Conservation (phyloP, 2,113 vertebrate genomes). For the Lipotes vexillifer region DNA sequence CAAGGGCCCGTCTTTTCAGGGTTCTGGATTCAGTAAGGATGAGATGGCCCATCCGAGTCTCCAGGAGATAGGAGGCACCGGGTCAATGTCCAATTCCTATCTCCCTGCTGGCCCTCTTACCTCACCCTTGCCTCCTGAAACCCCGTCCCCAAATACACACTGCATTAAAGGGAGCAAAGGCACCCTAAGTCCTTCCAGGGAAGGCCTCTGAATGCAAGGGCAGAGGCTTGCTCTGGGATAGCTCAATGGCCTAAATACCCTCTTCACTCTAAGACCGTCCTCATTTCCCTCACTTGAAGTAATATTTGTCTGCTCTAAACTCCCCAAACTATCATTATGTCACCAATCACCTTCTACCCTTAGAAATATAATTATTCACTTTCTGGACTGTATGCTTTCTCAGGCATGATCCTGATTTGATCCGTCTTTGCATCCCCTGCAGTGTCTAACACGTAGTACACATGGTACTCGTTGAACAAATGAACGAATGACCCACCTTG, state of each 20-base stretch:
- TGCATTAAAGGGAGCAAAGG: neutral
- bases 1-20: neutral
- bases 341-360: neutral
- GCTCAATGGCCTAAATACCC: neutral
- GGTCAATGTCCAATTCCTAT: neutral
- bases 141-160: neutral
- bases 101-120: neutral
- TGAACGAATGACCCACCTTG: neutral
- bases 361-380: neutral
- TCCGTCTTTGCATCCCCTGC: neutral
- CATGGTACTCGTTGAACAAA: neutral
- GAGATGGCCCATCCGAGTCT: neutral
- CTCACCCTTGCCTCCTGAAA: neutral
- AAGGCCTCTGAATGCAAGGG: neutral
- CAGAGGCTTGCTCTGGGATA: neutral
- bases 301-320: neutral
- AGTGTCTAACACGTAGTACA: neutral
- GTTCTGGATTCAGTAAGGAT: neutral
- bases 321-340: neutral
- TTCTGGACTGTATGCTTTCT: neutral
- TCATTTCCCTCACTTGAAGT: neutral
- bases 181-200: neutral
- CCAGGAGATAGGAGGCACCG: neutral
- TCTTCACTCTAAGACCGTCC: neutral
- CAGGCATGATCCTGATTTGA: neutral